These are phyloP conservation scores for Sus cebifrons DNA, from an alignment of 2,797 vertebrate genomes.

Conservation along the genomic window DNA sequence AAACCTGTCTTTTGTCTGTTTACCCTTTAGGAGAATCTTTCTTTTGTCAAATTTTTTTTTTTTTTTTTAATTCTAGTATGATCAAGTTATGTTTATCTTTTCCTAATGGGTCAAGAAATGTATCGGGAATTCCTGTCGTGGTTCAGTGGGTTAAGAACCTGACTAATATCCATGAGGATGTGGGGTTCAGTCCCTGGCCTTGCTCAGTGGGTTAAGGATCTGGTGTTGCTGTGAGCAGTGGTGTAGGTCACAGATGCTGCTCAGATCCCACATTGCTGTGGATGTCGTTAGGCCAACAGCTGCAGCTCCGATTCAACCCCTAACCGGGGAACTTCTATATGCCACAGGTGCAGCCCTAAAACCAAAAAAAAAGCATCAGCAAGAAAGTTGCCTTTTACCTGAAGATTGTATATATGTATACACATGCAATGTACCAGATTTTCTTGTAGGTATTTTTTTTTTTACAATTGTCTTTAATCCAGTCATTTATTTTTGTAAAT, in stretches of 20 bases:
- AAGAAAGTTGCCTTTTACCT: background rate
- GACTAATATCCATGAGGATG: too few species aligned
- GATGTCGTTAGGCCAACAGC: too few species aligned
- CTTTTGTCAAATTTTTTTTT: conserved; percentile 33
- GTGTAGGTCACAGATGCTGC: too few species aligned
- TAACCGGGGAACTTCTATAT: too few species aligned
- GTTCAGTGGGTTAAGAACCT: too few species aligned
- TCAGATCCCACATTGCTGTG: too few species aligned
- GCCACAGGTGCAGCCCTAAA: too few species aligned
- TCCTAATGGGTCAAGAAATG: background rate
- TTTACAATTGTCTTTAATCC: background rate
- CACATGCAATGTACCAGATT: background rate
- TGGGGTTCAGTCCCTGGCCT: too few species aligned
- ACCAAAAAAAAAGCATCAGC: background rate
- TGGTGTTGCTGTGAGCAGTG: too few species aligned
- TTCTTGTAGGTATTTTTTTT: conserved; percentile 41
- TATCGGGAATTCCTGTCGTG: background rate
- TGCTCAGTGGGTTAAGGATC: too few species aligned
- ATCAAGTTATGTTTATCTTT: background rate
- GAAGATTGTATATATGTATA: background rate
- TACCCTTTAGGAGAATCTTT: background rate
- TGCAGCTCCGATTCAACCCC: too few species aligned
- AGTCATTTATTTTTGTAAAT: background rate
- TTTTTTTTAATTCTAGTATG: background rate
- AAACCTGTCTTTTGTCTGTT: background rate